A percentile compares a stretch with the other conserved stretches of the same genome.
Evolutionary conservation across 2,113 vertebrate species (phyloP).

Genomic region (Alligator mississippiensis): DNA sequence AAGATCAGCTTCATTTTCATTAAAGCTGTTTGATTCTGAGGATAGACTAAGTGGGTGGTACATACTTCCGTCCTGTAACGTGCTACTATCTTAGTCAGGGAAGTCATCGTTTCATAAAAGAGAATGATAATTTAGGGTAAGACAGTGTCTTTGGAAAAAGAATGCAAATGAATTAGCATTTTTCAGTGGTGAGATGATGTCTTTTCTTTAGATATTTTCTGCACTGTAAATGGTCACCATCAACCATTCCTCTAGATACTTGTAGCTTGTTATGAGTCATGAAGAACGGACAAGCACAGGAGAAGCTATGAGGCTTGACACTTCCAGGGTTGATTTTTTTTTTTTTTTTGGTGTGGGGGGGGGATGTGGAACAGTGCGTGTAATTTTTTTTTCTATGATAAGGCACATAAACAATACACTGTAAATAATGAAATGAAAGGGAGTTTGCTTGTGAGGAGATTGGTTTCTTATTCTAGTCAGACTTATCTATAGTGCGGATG

Average conservation of each 20-base stretch:
- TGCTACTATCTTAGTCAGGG: not conserved
- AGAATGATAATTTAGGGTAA: not conserved
- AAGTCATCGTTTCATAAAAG: not conserved
- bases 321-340: not conserved
- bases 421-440: not conserved
- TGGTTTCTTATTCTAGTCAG: not conserved
- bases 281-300: not conserved
- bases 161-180: not conserved
- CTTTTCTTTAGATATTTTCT: not conserved
- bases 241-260: not conserved
- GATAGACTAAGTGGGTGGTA: not conserved
- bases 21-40: not conserved
- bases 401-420: not conserved
- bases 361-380: not conserved
- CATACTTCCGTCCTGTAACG: not conserved
- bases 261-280: not conserved
- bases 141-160: not conserved
- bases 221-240: not conserved
- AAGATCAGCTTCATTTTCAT: not conserved
- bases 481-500: not conserved
- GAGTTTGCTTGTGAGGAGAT: not conserved
- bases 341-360: no score
- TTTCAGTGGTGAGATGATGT: not conserved
- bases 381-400: not conserved
- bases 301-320: not conserved